These are phyloP conservation scores for Halisarca cf. caerulea DNA, from an alignment of 37 sponge, comb jelly and placozoan species.

Conservation along the genomic window DNA sequence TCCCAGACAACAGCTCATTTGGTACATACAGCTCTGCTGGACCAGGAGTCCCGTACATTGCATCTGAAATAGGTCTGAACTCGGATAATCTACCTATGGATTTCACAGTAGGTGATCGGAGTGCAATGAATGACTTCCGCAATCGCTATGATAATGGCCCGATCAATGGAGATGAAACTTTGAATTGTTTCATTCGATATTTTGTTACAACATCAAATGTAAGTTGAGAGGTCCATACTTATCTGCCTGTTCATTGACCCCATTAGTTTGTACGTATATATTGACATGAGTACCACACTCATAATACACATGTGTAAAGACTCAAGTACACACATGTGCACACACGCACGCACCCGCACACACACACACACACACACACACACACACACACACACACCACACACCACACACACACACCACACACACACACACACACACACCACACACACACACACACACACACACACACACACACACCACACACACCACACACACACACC, in stretches of 20 bases:
- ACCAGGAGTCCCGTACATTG: background rate
- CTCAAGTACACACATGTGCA: background rate
- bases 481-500: too few species aligned
- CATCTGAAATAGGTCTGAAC: background rate
- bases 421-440: too few species aligned
- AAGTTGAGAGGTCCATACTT: too few species aligned
- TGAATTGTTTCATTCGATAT: conserved; percentile 20
- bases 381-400: too few species aligned
- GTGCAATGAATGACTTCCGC: background rate
- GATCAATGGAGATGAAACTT: background rate
- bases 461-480: too few species aligned
- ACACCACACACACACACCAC: too few species aligned
- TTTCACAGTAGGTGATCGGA: background rate
- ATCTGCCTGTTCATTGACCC: too few species aligned
- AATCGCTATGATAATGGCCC: background rate
- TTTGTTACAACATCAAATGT: background rate
- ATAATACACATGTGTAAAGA: background rate
- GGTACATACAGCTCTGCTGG: background rate
- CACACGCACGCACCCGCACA: too few species aligned
- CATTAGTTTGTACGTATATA: too few species aligned
- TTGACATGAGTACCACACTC: too few species aligned
- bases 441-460: too few species aligned
- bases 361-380: too few species aligned
- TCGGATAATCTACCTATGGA: background rate
- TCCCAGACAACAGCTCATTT: background rate